These are phyloP conservation scores for Xerus rutilus DNA, from an alignment of 2,797 vertebrate species.

Conservation along the genomic window DNA sequence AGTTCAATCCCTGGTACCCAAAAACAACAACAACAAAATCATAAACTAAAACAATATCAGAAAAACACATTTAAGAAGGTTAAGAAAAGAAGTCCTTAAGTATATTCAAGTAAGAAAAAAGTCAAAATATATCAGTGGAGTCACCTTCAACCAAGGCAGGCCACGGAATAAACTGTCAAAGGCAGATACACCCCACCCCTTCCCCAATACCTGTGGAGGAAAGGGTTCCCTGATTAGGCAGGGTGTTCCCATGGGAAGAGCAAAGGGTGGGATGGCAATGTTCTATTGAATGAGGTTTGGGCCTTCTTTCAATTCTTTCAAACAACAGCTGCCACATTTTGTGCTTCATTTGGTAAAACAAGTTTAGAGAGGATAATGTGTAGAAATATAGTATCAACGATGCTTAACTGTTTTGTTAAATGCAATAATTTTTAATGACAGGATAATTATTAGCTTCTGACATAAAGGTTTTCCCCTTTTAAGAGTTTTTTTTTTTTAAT, in stretches of 20 bases:
- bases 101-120: neutral
- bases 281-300: neutral
- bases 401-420: slow-evolving; percentile 34
- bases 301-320: neutral
- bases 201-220: neutral
- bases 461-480: neutral
- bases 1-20: too few relatives aligned
- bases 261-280: neutral
- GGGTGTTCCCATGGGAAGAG: neutral
- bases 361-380: neutral
- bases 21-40: too few relatives aligned
- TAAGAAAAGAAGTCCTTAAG: neutral
- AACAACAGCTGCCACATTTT: neutral
- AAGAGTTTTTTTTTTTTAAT: too few relatives aligned
- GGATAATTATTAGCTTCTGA: neutral
- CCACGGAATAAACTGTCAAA: neutral
- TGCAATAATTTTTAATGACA: slow-evolving; percentile 26
- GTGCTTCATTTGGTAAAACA: slow-evolving; percentile 1
- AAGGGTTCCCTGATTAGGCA: neutral
- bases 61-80: neutral
- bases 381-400: neutral
- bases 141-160: neutral
- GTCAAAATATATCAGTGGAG: neutral
- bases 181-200: neutral
- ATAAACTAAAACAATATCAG: neutral